Evolutionary conservation across 2,888 invertebrate genomes (phyloP), one percentile per base, ranked within the genome.

Genomic region (Athalia rosae): DNA sequence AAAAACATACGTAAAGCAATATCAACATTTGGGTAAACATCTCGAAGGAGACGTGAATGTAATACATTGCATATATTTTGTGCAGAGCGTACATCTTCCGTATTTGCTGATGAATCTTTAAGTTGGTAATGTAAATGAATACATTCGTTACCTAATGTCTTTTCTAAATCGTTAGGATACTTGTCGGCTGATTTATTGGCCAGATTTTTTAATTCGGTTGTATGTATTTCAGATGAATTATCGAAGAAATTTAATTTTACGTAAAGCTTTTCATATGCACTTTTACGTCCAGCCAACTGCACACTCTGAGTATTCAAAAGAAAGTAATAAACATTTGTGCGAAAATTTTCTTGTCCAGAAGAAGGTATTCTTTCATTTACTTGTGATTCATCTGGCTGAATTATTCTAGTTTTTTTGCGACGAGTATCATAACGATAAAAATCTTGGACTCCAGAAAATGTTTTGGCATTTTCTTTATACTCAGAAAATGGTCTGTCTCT

Each of bases 401-500:
- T 4, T 63, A 73, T 76, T 76, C 50, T 41, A 13, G n/a, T 78
- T 78, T 66, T 69, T 79, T 79, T 76, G 58, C 77, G 73, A 56
- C 77, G 58, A 74, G 66, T 74, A 76, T 78, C 76, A 66, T 79
- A 69, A 61, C 48, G 71, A 78, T 73, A 79, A 79, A 79, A 79
- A 28, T 79, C 47, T n/a, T 77, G 76, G 48, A 77, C 77, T 77
- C 77, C 73, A 47, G 73, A 77, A 76, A 77, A 73, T 59, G 77
- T 45, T 77, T 79, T 73, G 61, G 63, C 79, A 61, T 78, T 66
- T 76, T 74, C 74, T 79, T 78, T 77, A 79, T 78, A 78, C 15
- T 58, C 58, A 77, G 78, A 59, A 79, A 79, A 79, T 79, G 78
- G 77, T 73, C 59, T 79, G 50, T 79, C 78, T 76, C 79, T 63